These are phyloP conservation scores for Drosophila kanapiae DNA, from an alignment of 1,140 invertebrate species.

Conservation along the genomic window DNA sequence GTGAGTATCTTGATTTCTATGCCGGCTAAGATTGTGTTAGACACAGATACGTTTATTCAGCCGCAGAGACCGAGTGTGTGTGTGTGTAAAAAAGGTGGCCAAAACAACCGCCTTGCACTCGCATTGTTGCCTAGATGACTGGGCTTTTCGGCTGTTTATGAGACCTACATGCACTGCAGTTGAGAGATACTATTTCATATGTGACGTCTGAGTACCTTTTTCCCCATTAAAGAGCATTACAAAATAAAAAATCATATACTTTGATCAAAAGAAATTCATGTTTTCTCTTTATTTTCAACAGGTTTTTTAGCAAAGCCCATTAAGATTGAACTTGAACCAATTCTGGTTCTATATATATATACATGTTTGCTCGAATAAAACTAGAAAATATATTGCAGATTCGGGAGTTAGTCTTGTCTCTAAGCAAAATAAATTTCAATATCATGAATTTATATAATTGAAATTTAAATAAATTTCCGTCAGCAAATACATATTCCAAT, in stretches of 20 bases:
- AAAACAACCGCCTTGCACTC: conserved; percentile 30
- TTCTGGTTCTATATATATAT: conserved; percentile 8
- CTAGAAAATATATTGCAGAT: neutral
- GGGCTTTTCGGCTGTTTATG: conserved; percentile 36
- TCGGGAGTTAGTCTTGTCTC: neutral
- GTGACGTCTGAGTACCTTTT: conserved; percentile 34
- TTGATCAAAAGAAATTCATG: neutral
- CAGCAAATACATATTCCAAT: neutral
- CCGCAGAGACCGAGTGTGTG: neutral
- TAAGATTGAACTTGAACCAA: conserved; percentile 27
- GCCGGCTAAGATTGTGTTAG: conserved; percentile 48
- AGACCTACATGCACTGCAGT: conserved; percentile 49
- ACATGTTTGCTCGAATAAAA: neutral
- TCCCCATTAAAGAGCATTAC: neutral
- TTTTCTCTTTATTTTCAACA: neutral
- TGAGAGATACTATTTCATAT: conserved; percentile 23
- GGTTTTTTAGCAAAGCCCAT: conserved; percentile 6
- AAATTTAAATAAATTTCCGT: conserved; percentile 1
- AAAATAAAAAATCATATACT: neutral
- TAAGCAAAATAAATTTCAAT: neutral
- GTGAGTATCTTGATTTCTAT: conserved; percentile 49
- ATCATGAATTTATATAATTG: neutral
- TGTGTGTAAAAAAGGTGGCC: conserved; percentile 21
- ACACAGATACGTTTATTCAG: conserved; percentile 37
- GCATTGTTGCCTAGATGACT: conserved; percentile 64